Evolutionary conservation across 2,797 vertebrate genomes (phyloP).

Genomic region (Garrulus glandarius): DNA sequence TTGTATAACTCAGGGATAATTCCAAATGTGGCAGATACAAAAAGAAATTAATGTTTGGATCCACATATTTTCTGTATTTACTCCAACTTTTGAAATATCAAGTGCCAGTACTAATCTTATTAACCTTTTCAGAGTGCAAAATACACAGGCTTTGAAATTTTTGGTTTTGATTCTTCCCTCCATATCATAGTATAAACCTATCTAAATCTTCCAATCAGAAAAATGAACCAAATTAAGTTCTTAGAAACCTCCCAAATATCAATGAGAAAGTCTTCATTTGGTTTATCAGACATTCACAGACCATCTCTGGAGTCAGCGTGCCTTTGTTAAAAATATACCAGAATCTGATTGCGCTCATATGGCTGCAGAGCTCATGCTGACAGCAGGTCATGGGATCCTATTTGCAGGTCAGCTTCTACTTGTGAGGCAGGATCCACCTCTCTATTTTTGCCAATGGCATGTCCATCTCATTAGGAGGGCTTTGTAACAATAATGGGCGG

Average conservation of each 20-base stretch:
- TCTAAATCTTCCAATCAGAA: not conserved
- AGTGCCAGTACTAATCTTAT: not conserved
- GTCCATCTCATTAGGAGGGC: not conserved
- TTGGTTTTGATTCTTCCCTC: not conserved
- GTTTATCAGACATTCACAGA: not conserved
- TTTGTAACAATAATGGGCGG: rapidly evolving
- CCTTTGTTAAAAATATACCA: not conserved
- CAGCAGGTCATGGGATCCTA: not conserved
- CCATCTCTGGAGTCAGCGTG: not conserved
- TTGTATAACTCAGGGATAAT: not conserved
- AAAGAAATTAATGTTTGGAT: not conserved
- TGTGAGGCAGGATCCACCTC: not conserved
- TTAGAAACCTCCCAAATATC: not conserved
- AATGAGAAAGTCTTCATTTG: not conserved
- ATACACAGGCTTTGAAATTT: not conserved
- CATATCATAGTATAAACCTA: not conserved
- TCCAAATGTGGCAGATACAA: not conserved
- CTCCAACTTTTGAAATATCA: not conserved
- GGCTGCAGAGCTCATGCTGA: not conserved
- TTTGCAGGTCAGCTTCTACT: not conserved
- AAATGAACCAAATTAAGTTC: not conserved
- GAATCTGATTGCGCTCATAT: not conserved
- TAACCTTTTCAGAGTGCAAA: not conserved
- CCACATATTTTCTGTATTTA: not conserved
- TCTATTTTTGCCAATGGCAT: not conserved